Percentiles rank a stretch among this genome's conserved stretches.
These are phyloP conservation scores for Scarus forsteni DNA, from an alignment of 2,797 vertebrate species.

Conservation along the genomic window DNA sequence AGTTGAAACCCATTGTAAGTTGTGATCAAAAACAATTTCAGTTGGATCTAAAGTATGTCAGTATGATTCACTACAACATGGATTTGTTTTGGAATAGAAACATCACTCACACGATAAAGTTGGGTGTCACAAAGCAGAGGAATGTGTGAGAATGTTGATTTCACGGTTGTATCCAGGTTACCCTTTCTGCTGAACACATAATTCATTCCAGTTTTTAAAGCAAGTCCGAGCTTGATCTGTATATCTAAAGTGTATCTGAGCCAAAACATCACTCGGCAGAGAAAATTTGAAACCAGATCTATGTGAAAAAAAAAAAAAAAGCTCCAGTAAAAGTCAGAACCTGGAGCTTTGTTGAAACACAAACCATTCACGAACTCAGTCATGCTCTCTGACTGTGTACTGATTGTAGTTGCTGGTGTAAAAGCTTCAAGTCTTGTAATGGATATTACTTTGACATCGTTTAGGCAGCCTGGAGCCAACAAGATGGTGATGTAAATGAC, in stretches of 20 bases:
- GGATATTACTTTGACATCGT: neutral
- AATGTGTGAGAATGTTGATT: neutral
- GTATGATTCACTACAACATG: too few species aligned
- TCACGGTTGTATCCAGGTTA: neutral
- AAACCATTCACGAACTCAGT: neutral
- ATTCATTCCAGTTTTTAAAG: neutral
- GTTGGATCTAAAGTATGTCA: too few species aligned
- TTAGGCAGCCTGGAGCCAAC: conserved; percentile 2
- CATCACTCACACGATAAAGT: neutral
- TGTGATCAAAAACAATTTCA: too few species aligned
- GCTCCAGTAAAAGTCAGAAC: neutral
- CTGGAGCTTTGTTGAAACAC: neutral
- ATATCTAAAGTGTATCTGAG: neutral
- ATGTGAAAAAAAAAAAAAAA: neutral
- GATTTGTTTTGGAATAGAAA: neutral
- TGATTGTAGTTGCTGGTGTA: neutral
- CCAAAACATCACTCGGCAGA: neutral
- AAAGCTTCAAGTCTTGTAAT: neutral
- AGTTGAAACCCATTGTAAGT: too few species aligned
- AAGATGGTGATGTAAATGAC: conserved; percentile 16
- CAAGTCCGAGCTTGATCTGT: neutral
- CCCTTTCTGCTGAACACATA: neutral
- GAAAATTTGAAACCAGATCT: neutral
- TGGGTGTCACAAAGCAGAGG: neutral
- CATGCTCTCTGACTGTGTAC: neutral